These are phyloP conservation scores for Myotis vivesi DNA, from an alignment of 2,797 vertebrate species.

Conservation along the genomic window DNA sequence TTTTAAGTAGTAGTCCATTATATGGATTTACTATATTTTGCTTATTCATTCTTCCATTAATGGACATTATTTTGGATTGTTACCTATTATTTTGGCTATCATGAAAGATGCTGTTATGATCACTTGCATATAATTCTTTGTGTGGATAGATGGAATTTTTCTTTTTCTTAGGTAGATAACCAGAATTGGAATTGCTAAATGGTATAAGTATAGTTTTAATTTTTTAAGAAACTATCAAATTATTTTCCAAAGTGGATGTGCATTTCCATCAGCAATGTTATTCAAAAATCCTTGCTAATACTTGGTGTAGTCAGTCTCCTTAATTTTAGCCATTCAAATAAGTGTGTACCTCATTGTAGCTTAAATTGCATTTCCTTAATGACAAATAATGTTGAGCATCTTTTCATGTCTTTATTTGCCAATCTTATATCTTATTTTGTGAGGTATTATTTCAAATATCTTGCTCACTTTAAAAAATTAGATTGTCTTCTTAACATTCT, in stretches of 20 bases:
- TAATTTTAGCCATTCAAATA: not conserved
- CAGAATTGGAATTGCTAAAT: not conserved
- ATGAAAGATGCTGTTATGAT: conserved; percentile 1
- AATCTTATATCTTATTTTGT: conserved; percentile 30
- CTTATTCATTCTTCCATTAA: not conserved
- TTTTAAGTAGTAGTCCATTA: not conserved
- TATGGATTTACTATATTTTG: not conserved
- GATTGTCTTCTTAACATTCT: not conserved
- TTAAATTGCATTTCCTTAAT: conserved; percentile 31
- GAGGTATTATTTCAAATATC: not conserved
- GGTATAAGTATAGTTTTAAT: not conserved
- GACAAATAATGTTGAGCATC: not conserved
- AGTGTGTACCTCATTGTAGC: not conserved
- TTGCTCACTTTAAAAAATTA: not conserved
- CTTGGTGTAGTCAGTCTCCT: not conserved
- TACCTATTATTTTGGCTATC: not conserved
- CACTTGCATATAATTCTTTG: not conserved
- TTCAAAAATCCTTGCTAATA: not conserved
- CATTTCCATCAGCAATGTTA: not conserved
- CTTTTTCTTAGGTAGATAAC: not conserved
- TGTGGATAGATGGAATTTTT: not conserved
- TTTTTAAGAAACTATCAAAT: not conserved
- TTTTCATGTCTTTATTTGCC: conserved; percentile 11
- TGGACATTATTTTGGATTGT: not conserved
- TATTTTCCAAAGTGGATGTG: not conserved